Evolutionary conservation across 2,797 vertebrate genomes (phyloP).

Genomic region (Sebastiscus albofasciatus): DNA sequence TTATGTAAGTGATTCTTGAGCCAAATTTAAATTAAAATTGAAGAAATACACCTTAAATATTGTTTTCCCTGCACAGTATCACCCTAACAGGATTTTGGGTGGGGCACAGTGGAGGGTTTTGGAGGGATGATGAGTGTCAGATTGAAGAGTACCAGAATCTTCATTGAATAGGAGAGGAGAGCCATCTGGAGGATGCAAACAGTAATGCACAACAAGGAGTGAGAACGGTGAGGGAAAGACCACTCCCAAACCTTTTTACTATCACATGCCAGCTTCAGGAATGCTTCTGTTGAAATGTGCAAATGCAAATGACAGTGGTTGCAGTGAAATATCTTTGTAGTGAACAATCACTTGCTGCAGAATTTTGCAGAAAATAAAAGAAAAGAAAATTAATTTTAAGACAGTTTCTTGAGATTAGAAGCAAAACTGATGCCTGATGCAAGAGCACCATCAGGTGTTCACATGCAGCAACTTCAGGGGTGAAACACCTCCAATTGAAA

Average conservation of each 20-base stretch:
- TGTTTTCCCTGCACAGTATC: neutral
- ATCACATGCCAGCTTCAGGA: neutral
- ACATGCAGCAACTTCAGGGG: slow-evolving; percentile 2
- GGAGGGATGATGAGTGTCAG: slow-evolving; percentile 56
- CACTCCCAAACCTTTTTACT: slow-evolving; percentile 59
- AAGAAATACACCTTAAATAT: neutral
- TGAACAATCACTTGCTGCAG: neutral
- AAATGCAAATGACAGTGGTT: neutral
- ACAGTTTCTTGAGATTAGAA: neutral
- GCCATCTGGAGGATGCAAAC: slow-evolving; percentile 69
- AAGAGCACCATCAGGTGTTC: slow-evolving; percentile 52
- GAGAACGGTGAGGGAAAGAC: neutral
- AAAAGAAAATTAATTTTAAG: neutral
- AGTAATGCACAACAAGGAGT: neutral
- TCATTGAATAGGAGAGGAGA: slow-evolving; percentile 43
- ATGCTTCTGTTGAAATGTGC: neutral
- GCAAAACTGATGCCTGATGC: neutral
- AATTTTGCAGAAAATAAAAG: neutral
- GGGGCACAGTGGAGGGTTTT: slow-evolving; percentile 72
- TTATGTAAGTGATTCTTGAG: neutral
- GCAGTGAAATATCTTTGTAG: neutral
- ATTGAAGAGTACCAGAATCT: slow-evolving; percentile 16
- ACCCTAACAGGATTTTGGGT: slow-evolving; percentile 68
- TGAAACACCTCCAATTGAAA: neutral
- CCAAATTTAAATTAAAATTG: neutral